Evolutionary conservation across 2,797 vertebrate species (phyloP), one percentile per base, ranked within the genome.

Genomic region (Ambastaia sidthimunki): DNA sequence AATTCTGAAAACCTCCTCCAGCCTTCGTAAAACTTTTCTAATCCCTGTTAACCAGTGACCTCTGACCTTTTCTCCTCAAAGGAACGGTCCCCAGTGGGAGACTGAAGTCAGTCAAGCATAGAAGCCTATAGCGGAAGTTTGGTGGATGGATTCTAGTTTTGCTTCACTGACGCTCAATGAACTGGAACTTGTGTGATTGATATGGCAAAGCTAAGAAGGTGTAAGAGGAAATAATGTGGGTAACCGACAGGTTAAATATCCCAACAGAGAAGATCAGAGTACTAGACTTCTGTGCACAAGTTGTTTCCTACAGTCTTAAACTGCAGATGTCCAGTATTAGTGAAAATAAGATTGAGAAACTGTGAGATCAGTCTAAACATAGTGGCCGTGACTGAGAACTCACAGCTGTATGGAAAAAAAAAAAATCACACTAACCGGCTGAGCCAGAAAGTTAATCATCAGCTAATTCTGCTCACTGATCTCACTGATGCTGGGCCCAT

Each of bases 301-400:
- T 48, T 80, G 84, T 78, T 44, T 18, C 71, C 74, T 54, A 19
- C 81, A 79, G 78, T 81, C 80, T 4, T 28, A 84, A 28, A 80
- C 65, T 81, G 80, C 86, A 87, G 84, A 88, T 90, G 85, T 84
- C 81, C 74, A 47, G 25, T n/a, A 57, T 25, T 48, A 55, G 37
- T 62, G 71, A 81, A 67, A 76, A 60, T 47, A 66, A 63, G 54
- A 78, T n/a, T n/a, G 69, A 60, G 37, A 41, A 41, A 41, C 5
- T 44, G 52, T 60, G 67, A 28, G 71, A 73, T 82, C 76, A 67
- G 68, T 82, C 60, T 59, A 55, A 47, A 76, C 44, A 80, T 71
- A 59, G 13, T 50, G 77, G 50, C 19, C 74, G 73, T 48, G 62
- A 73, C 63, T 63, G 60, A 65, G 44, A 48, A 82, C 71, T 65